phyloP scores from a whole-genome alignment of 2,113 vertebrate genomes.

The Pardalotus punctatus region DNA sequence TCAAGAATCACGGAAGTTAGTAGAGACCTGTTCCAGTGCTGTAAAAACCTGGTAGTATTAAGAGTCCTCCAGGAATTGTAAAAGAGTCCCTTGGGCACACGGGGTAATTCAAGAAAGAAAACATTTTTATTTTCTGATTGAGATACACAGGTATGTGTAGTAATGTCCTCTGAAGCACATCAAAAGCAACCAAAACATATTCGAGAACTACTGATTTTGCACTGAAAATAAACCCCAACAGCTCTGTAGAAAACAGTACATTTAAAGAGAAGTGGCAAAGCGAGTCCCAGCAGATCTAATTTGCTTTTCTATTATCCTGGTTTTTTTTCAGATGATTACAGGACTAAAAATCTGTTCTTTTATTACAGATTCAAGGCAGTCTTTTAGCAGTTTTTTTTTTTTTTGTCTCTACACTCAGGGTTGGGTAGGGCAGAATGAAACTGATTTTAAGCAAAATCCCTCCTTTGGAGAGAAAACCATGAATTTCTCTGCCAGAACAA shows the following conservation, averaged over 20 bases:
- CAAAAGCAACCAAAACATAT: not conserved
- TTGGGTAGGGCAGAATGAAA: not conserved
- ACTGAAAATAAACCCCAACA: not conserved
- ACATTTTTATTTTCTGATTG: not conserved
- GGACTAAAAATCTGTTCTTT: not conserved
- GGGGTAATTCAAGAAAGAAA: not conserved
- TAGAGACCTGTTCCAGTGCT: constrained; percentile 9
- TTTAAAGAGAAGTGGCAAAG: not conserved
- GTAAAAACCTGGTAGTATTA: constrained; percentile 10
- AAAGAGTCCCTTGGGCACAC: not conserved
- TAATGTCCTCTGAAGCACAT: not conserved
- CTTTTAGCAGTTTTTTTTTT: not conserved
- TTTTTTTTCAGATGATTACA: not conserved
- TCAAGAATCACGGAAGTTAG: not conserved
- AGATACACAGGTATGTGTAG: not conserved
- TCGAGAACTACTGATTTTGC: not conserved
- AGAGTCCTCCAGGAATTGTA: not conserved
- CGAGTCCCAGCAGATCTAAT: not conserved
- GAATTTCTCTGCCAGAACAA: not conserved
- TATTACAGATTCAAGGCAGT: not conserved
- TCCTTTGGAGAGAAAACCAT: not conserved
- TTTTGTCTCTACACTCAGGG: not conserved
- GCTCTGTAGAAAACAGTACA: not conserved
- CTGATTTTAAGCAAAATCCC: constrained; percentile 1
- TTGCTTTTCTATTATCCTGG: not conserved